Evolutionary conservation across 2,113 vertebrate species (phyloP).

Genomic region (Pachypanchax playfairii): DNA sequence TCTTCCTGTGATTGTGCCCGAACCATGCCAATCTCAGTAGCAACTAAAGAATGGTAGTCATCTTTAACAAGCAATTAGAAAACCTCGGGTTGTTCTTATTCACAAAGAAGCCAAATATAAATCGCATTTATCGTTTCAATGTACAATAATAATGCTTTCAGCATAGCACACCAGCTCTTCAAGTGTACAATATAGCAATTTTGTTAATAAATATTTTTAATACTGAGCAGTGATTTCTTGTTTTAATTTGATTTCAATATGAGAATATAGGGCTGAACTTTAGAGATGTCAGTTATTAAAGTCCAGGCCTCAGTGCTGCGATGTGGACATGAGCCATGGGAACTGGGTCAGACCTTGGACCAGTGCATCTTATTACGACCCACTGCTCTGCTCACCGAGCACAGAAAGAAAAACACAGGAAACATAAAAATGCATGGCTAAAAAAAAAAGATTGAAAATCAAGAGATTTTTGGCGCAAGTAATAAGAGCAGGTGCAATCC

Average conservation of each 20-base stretch:
- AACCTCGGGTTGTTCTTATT: constrained; percentile 35
- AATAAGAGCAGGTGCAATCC: constrained; percentile 39
- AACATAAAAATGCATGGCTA: constrained; percentile 18
- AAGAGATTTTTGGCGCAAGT: constrained; percentile 50
- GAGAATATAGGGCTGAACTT: constrained; percentile 27
- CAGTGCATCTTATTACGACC: constrained; percentile 63
- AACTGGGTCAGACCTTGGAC: constrained; percentile 73
- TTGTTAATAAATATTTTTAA: constrained; percentile 1
- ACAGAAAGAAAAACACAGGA: constrained; percentile 45
- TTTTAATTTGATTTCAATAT: constrained; percentile 7
- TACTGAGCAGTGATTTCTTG: constrained; percentile 4
- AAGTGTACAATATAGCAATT: neutral
- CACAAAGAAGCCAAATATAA: constrained; percentile 17
- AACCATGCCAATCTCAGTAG: constrained; percentile 37
- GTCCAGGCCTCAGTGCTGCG: constrained; percentile 39
- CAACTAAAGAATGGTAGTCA: constrained; percentile 59
- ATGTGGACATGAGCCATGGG: constrained; percentile 66
- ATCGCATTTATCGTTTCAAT: too few relatives aligned
- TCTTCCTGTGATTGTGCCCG: constrained; percentile 78
- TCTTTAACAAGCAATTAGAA: constrained; percentile 51
- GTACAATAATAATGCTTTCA: too few relatives aligned
- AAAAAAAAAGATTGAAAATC: constrained; percentile 7
- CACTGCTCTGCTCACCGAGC: constrained; percentile 40
- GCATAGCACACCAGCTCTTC: too few relatives aligned
- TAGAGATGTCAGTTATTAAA: constrained; percentile 51